Conservation (phyloP, 2,797 vertebrate genomes). For the Scarus forsteni region DNA sequence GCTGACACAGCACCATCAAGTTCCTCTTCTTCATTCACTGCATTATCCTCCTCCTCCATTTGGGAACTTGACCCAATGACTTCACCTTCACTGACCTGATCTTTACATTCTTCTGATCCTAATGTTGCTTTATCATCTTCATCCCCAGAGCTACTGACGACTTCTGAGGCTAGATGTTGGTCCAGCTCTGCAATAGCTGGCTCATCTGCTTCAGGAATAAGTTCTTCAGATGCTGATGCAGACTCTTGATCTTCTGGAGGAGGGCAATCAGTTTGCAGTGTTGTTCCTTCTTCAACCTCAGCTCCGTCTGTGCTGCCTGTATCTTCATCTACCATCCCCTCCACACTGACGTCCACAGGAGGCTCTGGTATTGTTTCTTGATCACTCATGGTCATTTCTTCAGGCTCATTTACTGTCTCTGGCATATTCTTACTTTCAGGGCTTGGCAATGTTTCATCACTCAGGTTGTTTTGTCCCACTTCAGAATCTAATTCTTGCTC, state of each 20-base stretch:
- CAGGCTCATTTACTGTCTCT: constrained; percentile 1
- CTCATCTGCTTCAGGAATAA: neutral
- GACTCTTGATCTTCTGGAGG: constrained; percentile 6
- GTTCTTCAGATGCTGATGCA: neutral
- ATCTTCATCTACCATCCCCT: neutral
- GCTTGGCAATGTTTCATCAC: constrained; percentile 5
- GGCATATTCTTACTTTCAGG: constrained; percentile 3
- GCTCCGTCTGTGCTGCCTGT: neutral
- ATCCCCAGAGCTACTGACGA: neutral
- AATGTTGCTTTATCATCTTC: neutral
- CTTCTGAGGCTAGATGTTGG: neutral
- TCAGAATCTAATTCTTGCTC: constrained; percentile 17
- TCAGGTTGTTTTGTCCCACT: neutral
- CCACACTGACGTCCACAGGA: neutral
- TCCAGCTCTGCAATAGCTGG: constrained; percentile 6
- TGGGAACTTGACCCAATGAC: constrained; percentile 15
- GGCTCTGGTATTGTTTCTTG: constrained; percentile 3
- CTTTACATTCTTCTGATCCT: neutral
- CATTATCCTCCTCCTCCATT: constrained; percentile 12
- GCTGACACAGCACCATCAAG: neutral
- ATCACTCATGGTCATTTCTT: neutral
- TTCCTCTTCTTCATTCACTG: constrained; percentile 9
- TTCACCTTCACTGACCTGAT: constrained; percentile 7
- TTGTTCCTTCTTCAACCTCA: constrained; percentile 8
- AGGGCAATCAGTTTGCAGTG: neutral